Evolutionary conservation across 2,797 vertebrate species (phyloP).

Genomic region (Takifugu rubripes): DNA sequence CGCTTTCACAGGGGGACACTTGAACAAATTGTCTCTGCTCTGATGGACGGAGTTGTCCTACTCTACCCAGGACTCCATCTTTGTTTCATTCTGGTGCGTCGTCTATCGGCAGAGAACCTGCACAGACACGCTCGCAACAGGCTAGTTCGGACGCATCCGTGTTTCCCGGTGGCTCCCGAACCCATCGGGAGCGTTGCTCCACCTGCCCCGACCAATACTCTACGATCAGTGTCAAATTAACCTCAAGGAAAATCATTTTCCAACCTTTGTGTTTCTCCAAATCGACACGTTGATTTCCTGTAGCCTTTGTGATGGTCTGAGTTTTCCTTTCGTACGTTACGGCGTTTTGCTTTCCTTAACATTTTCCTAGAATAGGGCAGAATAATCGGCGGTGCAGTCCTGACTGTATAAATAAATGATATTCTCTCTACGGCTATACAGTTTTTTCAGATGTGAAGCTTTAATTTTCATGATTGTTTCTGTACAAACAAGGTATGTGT

Average conservation of each 20-base stretch:
- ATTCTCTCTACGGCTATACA: conserved; percentile 46
- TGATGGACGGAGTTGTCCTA: conserved; percentile 10
- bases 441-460: conserved; percentile 73
- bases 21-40: conserved; percentile 17
- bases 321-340: conserved; percentile 31
- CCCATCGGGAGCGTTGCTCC: conserved; percentile 18
- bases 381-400: no score
- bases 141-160: conserved; percentile 15
- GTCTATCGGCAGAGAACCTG: conserved; percentile 17
- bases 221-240: conserved; percentile 47
- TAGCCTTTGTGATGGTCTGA: conserved; percentile 39
- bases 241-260: conserved; percentile 26
- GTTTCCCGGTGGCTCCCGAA: conserved; percentile 36
- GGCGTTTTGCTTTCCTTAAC: conserved; percentile 8
- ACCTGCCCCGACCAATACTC: conserved; percentile 23
- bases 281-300: conserved; percentile 40
- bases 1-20: conserved; percentile 5
- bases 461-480: conserved; percentile 69
- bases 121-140: conserved; percentile 15
- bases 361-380: no score
- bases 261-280: conserved; percentile 42
- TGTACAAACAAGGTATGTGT: conserved; percentile 66
- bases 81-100: conserved; percentile 32
- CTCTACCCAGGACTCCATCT: not conserved
- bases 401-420: conserved; percentile 54